Evolutionary conservation across 2,797 vertebrate species (phyloP), one percentile per base, ranked within the genome.

Genomic region (Nothura maculosa): DNA sequence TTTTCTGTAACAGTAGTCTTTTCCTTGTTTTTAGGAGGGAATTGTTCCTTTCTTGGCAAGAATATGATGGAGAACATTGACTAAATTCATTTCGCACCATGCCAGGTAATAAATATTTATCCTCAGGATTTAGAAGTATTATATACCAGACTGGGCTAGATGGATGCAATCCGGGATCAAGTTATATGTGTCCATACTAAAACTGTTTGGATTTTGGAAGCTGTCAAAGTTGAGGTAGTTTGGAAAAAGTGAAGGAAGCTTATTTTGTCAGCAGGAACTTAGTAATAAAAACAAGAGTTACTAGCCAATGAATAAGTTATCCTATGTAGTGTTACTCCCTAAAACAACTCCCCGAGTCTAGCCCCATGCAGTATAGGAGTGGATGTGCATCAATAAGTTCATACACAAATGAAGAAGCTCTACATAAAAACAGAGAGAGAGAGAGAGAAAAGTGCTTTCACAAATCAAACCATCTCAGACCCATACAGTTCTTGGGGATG

Each of bases 401-500:
- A n/a, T 66, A 24, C 27, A 6, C 19, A 58, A 64, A 2, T 11
- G 42, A 58, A 66, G 10, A 64, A 3, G 47, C 2, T 24, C 20
- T 3, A 63, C 11, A 18, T 8, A 21, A 2, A 2, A 21, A 43
- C 8, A 12, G 0, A 24, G 8, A 1, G 7, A 45, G 20, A 47
- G 45, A 45, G 20, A 45, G 20, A 45, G 10, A 2, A 3, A 45
- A 50, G 10, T 38, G 13, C 4, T 76, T 40, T 34, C 40, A 32
- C 4, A 34, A n/a, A 2, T 21, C 61, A 67, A 10, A 10, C 5
- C 60, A 40, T 8, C 6, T 1, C 3, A 32, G n/a, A 6, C 4
- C 18, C 24, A 54, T 7, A 34, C 2, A 21, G 3, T 60, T 67
- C 16, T 5, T 47, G 3, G 4, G 2, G 2, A 57, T 9, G 32